A percentile compares a stretch with the other conserved stretches of the same genome.
Evolutionary conservation across 2,888 invertebrate species (phyloP).

Genomic region (Therioaphis trifolii): DNA sequence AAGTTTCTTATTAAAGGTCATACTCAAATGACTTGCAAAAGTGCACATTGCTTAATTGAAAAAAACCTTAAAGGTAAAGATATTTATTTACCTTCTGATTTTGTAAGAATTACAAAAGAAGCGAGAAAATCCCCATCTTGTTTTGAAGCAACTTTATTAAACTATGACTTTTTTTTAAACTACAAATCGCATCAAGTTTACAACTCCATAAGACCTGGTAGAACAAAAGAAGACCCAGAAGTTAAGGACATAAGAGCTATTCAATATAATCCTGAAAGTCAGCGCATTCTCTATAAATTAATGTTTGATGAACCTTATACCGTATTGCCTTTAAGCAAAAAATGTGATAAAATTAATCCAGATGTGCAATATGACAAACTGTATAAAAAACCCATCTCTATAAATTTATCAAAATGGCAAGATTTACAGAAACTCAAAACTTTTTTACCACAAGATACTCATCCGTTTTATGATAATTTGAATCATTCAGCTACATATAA

Average conservation of each 20-base stretch:
- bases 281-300: constrained; percentile 5
- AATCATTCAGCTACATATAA: background rate
- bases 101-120: background rate
- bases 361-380: constrained; percentile 4
- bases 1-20: constrained; percentile 36
- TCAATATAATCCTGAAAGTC: background rate
- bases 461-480: constrained; percentile 3
- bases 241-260: background rate
- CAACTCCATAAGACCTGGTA: constrained; percentile 5
- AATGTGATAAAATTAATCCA: background rate
- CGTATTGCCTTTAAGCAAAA: background rate
- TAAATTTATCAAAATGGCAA: constrained; percentile 24
- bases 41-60: constrained; percentile 36
- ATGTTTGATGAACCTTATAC: constrained; percentile 8
- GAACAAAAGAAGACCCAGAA: too few species aligned
- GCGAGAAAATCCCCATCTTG: background rate
- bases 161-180: constrained; percentile 7
- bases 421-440: constrained; percentile 22
- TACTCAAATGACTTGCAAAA: constrained; percentile 39
- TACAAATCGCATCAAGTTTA: background rate
- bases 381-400: background rate
- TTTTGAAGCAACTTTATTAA: constrained; percentile 6
- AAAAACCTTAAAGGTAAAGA: constrained; percentile 33
- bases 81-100: constrained; percentile 29
- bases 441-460: constrained; percentile 8